phyloP scores from a whole-genome alignment of 2,113 vertebrate species.

The Polyodon spathula region DNA sequence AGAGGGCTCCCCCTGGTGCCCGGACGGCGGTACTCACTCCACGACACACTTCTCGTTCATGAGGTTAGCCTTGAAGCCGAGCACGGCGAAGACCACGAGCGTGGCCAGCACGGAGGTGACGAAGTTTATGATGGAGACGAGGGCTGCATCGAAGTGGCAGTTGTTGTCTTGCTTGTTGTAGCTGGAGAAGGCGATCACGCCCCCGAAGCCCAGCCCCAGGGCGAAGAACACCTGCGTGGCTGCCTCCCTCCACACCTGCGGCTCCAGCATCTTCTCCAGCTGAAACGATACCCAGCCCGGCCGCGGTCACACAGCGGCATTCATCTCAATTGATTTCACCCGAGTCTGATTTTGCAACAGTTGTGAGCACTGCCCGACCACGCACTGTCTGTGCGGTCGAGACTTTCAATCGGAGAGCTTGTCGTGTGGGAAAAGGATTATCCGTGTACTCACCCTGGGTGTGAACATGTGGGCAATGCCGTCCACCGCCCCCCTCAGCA shows the following conservation, averaged over 20 bases:
- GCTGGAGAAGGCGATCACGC: constrained; percentile 96
- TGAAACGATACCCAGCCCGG: constrained; percentile 26
- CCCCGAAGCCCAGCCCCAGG: constrained; percentile 87
- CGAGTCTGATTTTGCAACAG: no score
- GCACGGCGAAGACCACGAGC: constrained; percentile 90
- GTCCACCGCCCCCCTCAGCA: constrained; percentile 83
- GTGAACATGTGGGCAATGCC: constrained; percentile 98
- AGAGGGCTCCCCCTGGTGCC: not conserved
- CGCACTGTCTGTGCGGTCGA: no score
- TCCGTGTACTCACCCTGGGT: constrained; percentile 71
- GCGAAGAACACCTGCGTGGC: constrained; percentile 97
- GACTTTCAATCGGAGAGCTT: no score
- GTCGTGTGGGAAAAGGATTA: not conserved
- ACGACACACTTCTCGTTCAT: constrained; percentile 98
- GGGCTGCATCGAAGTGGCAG: constrained; percentile 89
- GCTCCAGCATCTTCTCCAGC: constrained; percentile 97
- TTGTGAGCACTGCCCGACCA: no score
- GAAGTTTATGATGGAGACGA: constrained; percentile 95
- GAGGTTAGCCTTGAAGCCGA: constrained; percentile 96
- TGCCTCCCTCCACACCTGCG: constrained; percentile 93
- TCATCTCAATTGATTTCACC: no score
- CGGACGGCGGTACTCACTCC: constrained; percentile 66
- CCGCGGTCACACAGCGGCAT: constrained; percentile 3
- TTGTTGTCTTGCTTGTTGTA: constrained; percentile 99
- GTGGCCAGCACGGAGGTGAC: constrained; percentile 91